Evolutionary conservation across 1,140 invertebrate species (phyloP).

Genomic region (Drosophila aff.): DNA sequence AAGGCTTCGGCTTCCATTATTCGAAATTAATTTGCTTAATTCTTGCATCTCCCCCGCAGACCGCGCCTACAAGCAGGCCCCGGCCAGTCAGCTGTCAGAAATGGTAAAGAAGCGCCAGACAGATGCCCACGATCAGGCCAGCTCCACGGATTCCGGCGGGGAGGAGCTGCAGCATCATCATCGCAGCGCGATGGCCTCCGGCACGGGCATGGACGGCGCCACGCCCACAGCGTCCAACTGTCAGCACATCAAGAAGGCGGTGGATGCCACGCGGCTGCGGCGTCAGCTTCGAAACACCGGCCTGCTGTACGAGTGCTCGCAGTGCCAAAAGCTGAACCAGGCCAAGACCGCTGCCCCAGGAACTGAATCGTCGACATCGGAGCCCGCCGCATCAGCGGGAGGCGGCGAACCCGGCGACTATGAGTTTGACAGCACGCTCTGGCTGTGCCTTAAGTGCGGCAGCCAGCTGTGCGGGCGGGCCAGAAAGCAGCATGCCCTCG

Average conservation of each 20-base stretch:
- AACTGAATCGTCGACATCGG: background rate
- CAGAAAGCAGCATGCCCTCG: conserved; percentile 90
- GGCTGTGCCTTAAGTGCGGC: conserved; percentile 91
- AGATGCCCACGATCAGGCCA: conserved; percentile 86
- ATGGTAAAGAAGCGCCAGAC: conserved; percentile 88
- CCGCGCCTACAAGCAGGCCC: conserved; percentile 24
- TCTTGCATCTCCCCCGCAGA: background rate
- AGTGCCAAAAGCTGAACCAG: conserved; percentile 85
- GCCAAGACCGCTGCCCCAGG: conserved; percentile 57
- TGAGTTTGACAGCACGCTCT: conserved; percentile 88
- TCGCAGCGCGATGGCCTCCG: background rate
- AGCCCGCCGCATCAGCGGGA: background rate
- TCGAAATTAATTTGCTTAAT: background rate
- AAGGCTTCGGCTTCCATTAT: conserved; percentile 11
- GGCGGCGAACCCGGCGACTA: conserved; percentile 72
- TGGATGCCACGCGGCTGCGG: conserved; percentile 88
- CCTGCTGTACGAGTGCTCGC: conserved; percentile 87
- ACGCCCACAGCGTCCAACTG: conserved; percentile 85
- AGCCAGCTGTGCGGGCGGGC: conserved; percentile 91
- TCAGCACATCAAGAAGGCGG: conserved; percentile 89
- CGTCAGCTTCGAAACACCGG: conserved; percentile 87
- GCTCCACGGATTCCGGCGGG: conserved; percentile 88
- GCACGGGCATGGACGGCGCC: conserved; percentile 45
- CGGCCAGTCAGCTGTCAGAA: conserved; percentile 15
- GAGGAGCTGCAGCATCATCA: conserved; percentile 82